These are phyloP conservation scores for Coranthus polyacanthus DNA, from an alignment of 2,797 vertebrate genomes.

Conservation along the genomic window DNA sequence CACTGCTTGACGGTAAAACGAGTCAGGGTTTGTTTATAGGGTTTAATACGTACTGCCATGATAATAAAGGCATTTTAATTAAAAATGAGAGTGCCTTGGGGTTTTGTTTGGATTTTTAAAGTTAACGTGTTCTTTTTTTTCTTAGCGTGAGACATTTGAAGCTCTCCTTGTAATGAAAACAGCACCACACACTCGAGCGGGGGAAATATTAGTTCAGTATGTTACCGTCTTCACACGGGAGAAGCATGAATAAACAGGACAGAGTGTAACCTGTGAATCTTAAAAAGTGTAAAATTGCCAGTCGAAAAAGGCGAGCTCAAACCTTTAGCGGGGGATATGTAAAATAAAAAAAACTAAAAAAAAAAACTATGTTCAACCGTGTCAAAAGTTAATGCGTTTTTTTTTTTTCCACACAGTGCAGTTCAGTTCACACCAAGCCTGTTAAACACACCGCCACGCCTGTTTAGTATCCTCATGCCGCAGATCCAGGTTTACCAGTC, in stretches of 20 bases:
- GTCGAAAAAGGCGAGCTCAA: too few relatives aligned
- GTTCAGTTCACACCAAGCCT: conserved; percentile 40
- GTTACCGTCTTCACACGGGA: conserved; percentile 48
- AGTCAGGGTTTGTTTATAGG: too few relatives aligned
- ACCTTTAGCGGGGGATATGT: conserved; percentile 14
- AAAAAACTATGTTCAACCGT: conserved; percentile 17
- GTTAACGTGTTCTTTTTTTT: neutral
- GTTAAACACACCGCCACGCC: conserved; percentile 72
- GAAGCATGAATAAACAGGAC: conserved; percentile 47
- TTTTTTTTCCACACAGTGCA: conserved; percentile 50
- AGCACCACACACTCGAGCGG: conserved; percentile 25
- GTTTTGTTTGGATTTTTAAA: too few relatives aligned
- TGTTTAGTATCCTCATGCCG: conserved; percentile 81
- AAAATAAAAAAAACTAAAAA: conserved; percentile 24
- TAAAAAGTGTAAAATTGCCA: conserved; percentile 13
- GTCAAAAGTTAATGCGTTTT: conserved; percentile 30
- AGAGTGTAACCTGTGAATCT: conserved; percentile 38
- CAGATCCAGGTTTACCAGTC: conserved; percentile 87
- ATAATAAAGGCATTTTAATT: too few relatives aligned
- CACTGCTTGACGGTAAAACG: too few relatives aligned
- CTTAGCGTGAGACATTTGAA: conserved; percentile 18
- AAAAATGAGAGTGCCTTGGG: too few relatives aligned
- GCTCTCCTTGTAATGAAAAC: conserved; percentile 10
- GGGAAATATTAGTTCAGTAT: conserved; percentile 55
- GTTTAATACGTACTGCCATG: too few relatives aligned